Percentiles rank a stretch among this genome's conserved stretches.
Conservation (phyloP, 1,140 invertebrate genomes). For the Goniozus legneri region DNA sequence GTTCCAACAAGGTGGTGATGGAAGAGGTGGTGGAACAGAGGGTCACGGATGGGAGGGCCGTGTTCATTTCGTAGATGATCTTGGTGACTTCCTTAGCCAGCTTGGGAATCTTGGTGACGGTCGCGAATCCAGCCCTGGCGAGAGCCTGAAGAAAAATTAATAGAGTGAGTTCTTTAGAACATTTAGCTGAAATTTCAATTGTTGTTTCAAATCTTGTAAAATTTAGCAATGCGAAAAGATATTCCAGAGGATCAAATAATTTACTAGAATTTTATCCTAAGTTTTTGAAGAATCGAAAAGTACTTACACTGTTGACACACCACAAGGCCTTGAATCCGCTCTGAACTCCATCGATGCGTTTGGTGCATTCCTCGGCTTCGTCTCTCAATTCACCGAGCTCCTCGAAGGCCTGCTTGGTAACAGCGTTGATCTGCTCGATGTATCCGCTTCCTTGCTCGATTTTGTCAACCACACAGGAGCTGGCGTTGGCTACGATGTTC, state of each 20-base stretch:
- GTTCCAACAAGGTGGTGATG: neutral
- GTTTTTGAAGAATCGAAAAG: no score
- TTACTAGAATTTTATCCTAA: no score
- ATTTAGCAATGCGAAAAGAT: no score
- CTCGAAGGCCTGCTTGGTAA: conserved; percentile 9
- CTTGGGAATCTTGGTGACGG: conserved; percentile 15
- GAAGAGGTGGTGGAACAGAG: conserved; percentile 11
- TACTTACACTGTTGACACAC: conserved; percentile 31
- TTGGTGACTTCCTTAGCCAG: conserved; percentile 4
- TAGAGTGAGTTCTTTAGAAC: no score
- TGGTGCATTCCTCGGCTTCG: conserved; percentile 21
- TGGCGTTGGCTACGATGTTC: conserved; percentile 18
- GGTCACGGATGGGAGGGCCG: conserved; percentile 8
- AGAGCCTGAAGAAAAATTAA: conserved; percentile 13
- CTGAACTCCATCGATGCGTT: conserved; percentile 15
- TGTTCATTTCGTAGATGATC: conserved; percentile 2
- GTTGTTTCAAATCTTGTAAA: no score
- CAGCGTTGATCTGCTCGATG: conserved; percentile 16
- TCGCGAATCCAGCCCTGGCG: conserved; percentile 14
- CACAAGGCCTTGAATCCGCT: conserved; percentile 16
- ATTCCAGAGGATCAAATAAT: no score
- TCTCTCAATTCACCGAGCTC: conserved; percentile 12
- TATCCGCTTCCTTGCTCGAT: conserved; percentile 16
- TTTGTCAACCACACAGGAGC: conserved; percentile 21
- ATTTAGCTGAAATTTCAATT: no score